These are phyloP conservation scores for Agrenia bidenticulata DNA, from an alignment of 2,888 invertebrate genomes.

Conservation along the genomic window DNA sequence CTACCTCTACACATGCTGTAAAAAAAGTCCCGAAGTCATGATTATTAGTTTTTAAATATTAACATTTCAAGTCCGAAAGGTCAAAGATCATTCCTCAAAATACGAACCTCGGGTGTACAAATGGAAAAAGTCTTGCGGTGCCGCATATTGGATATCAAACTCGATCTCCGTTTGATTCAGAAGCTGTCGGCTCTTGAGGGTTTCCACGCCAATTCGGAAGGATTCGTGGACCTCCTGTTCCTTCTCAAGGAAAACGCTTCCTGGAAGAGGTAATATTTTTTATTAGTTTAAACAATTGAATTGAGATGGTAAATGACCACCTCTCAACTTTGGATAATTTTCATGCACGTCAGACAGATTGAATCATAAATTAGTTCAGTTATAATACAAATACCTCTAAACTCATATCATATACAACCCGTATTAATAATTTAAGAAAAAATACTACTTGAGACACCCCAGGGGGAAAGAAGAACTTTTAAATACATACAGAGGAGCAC, in stretches of 20 bases:
- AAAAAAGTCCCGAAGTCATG: too few relatives aligned
- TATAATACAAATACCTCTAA: too few relatives aligned
- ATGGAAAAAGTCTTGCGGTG: slow-evolving; percentile 48
- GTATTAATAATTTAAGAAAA: too few relatives aligned
- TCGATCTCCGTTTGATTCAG: slow-evolving; percentile 50
- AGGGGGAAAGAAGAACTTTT: too few relatives aligned
- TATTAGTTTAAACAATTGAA: too few relatives aligned
- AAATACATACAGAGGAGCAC: too few relatives aligned
- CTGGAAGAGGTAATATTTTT: slow-evolving; percentile 20
- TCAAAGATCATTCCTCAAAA: too few relatives aligned
- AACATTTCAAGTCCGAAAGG: too few relatives aligned
- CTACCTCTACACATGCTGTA: slow-evolving; percentile 48
- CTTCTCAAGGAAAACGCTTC: slow-evolving; percentile 51
- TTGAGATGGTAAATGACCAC: neutral
- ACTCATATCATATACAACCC: too few relatives aligned
- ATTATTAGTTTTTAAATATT: slow-evolving; percentile 6
- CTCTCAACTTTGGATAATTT: slow-evolving; percentile 12
- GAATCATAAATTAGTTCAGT: slow-evolving; percentile 1
- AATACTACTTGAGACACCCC: too few relatives aligned
- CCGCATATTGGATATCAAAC: slow-evolving; percentile 50
- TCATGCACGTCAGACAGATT: slow-evolving; percentile 28
- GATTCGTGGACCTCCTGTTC: slow-evolving; percentile 49
- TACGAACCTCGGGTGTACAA: slow-evolving; percentile 47
- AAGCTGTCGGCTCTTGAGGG: slow-evolving; percentile 46
- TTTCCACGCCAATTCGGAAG: slow-evolving; percentile 46